A percentile compares a stretch with the other conserved stretches of the same genome.
Conservation (phyloP, 2,113 vertebrate species). For the Tiliqua scincoides region DNA sequence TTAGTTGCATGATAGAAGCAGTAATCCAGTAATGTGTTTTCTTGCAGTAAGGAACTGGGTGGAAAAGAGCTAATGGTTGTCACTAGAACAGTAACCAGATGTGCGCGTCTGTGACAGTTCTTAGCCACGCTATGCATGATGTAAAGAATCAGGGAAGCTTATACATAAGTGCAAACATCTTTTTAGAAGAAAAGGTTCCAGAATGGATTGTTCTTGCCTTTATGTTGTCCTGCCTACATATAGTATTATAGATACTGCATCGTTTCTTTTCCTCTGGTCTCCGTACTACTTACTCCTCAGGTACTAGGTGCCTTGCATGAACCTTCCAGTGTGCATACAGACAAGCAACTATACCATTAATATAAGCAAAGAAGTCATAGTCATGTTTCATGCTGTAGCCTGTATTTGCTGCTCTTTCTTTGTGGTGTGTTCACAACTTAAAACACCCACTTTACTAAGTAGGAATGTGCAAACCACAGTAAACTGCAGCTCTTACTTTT, state of each 20-base stretch:
- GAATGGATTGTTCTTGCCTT: fast-evolving
- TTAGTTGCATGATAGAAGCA: not conserved
- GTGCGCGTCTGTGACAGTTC: not conserved
- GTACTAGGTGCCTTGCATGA: fast-evolving
- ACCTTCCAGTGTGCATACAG: not conserved
- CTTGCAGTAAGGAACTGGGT: not conserved
- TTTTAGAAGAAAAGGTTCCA: not conserved
- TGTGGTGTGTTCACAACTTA: not conserved
- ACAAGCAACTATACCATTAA: not conserved
- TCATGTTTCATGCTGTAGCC: not conserved
- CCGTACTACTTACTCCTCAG: fast-evolving
- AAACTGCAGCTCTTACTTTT: not conserved
- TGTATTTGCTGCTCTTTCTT: not conserved
- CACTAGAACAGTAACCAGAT: not conserved
- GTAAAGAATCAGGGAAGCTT: not conserved
- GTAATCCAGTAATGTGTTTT: not conserved
- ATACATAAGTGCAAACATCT: not conserved
- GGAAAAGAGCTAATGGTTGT: not conserved
- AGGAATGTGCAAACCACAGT: conserved; percentile 9
- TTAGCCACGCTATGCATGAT: not conserved
- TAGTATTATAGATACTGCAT: not conserved
- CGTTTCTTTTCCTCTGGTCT: not conserved
- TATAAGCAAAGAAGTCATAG: not conserved
- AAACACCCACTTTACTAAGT: conserved; percentile 9
- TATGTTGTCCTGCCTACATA: not conserved